Base-by-base conservation (phyloP, 2,888 invertebrate species). In the Dione juno region DNA sequence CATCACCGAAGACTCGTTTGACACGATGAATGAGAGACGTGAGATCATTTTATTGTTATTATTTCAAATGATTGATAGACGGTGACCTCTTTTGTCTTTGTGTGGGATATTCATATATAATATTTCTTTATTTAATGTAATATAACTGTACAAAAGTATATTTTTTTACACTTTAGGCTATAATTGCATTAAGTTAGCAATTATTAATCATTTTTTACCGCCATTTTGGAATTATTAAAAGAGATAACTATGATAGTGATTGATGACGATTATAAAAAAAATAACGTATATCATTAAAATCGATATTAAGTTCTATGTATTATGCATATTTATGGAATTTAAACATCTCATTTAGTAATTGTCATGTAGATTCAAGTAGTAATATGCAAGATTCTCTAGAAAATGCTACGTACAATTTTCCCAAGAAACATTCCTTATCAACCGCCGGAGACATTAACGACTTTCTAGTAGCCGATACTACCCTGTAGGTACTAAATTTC, bases 11-110 rank as follows among this genome's bases (percentile, higher is more conserved):
- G 81, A 75, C 77, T 79, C 75, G 76, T 80, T 78, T 85, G 86
- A 88, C 86, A 83, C 82, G 77, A 79, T 80, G 80, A 82, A 84
- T 85, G 83, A 82, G 78, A 80, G 80, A 81, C 75, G 79, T 85
- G 83, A 87, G 84, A 83, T 84, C 82, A 84, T 80, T 77, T 82
- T 84, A 82, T 84, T 80, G 81, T 82, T 82, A 78, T 75, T 80
- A 71, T 82, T 81, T 81, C 67, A 59, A 69, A 70, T 81, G 80
- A 83, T 78, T 82, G 79, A 79, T 74, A 77, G 75, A 74, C 73
- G 69, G 73, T 81, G 83, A 82, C 85, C 88, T 87, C 81, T 83
- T 16, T 68, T 73, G 73, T 77, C 71, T 61, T n/a, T 43, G 70
- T 70, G 75, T 76, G 74, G 35, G 16, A 50, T 21, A 45, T 68